These are phyloP conservation scores for Siderastrea siderea DNA, from an alignment of 92 coral and sea anemone genomes.

Conservation along the genomic window DNA sequence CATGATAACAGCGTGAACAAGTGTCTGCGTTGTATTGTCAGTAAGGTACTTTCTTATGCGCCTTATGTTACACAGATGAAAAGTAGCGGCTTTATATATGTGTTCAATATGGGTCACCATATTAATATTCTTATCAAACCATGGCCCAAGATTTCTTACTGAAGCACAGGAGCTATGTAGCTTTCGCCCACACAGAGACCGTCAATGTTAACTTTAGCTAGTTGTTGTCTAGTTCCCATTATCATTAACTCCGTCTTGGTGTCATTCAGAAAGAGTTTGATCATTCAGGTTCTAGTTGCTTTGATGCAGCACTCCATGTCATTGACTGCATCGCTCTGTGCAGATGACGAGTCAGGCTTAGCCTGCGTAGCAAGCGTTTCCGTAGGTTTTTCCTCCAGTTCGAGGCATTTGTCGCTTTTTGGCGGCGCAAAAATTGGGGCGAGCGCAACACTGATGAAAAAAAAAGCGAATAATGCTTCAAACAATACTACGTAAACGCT, in stretches of 20 bases:
- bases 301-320: slow-evolving; percentile 3
- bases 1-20: slow-evolving; percentile 24
- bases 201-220: background rate
- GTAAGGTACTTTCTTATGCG: slow-evolving; percentile 23
- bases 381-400: no score
- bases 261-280: slow-evolving; percentile 22
- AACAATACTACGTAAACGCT: no score
- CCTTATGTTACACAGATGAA: slow-evolving; percentile 18
- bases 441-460: no score
- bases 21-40: slow-evolving; percentile 4
- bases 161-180: background rate
- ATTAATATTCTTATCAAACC: background rate
- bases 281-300: slow-evolving; percentile 5
- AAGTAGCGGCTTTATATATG: background rate
- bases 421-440: no score
- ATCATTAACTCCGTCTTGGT: slow-evolving; percentile 17
- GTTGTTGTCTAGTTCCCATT: background rate
- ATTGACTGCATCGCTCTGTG: slow-evolving; percentile 5
- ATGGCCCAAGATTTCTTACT: background rate
- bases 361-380: no score
- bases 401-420: no score
- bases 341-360: slow-evolving; percentile 1
- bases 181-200: background rate
- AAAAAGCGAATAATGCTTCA: no score
- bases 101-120: background rate